A percentile compares a stretch with the other conserved stretches of the same genome.
phyloP scores from a whole-genome alignment of 2,888 invertebrate species.

The Oscheius onirici region DNA sequence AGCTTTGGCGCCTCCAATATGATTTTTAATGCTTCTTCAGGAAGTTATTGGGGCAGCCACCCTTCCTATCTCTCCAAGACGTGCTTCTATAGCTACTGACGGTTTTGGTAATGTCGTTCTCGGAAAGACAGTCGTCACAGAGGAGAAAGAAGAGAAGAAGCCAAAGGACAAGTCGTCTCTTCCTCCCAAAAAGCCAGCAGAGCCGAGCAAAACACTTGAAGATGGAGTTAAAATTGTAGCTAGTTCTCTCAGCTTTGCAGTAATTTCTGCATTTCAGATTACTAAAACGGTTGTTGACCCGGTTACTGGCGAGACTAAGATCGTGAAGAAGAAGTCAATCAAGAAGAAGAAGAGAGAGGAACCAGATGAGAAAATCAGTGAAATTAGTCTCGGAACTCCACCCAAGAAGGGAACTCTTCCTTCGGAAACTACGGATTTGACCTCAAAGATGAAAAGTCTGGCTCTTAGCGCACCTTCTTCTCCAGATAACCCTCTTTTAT shows the following conservation, averaged over 20 bases:
- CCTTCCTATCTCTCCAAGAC: background rate
- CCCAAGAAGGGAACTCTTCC: background rate
- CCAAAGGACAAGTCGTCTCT: background rate
- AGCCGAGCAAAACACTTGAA: background rate
- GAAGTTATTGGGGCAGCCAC: background rate
- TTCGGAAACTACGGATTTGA: background rate
- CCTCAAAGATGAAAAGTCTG: background rate
- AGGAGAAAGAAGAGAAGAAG: slow-evolving; percentile 27
- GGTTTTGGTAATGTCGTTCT: background rate
- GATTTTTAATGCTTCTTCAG: background rate
- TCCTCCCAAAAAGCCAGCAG: background rate
- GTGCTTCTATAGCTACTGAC: background rate
- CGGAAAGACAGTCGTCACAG: background rate
- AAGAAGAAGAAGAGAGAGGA: slow-evolving; percentile 12
- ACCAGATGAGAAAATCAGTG: slow-evolving; percentile 5
- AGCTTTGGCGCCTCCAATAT: background rate
- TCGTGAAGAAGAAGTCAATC: slow-evolving; percentile 17
- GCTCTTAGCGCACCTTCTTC: background rate
- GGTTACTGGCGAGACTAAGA: slow-evolving; percentile 11
- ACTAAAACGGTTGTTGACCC: slow-evolving; percentile 12
- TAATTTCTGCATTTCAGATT: slow-evolving; percentile 9
- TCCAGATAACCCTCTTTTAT: too few relatives aligned
- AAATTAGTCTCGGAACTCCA: background rate
- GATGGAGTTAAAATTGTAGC: slow-evolving; percentile 1
- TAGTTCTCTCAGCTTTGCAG: background rate